Percentiles rank a stretch among this genome's conserved stretches.
phyloP scores from a whole-genome alignment of 2,113 vertebrate genomes.

The Passer domesticus region DNA sequence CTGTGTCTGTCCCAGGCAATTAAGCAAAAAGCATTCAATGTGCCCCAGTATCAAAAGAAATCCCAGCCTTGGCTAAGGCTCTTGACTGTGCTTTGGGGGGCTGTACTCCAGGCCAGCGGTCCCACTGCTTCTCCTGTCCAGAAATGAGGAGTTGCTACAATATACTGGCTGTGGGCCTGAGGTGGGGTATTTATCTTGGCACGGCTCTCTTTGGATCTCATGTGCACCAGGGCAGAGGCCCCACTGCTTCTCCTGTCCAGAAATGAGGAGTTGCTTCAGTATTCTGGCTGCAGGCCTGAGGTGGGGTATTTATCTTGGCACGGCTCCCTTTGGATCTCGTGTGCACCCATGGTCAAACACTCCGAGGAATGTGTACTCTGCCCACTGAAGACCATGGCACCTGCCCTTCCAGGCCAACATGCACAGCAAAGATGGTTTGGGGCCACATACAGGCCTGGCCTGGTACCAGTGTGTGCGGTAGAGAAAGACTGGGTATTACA shows the following conservation, averaged over 20 bases:
- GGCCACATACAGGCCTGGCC: neutral
- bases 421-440: neutral
- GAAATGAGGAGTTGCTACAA: neutral
- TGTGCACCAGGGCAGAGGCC: neutral
- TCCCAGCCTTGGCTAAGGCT: neutral
- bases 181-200: neutral
- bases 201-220: neutral
- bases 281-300: neutral
- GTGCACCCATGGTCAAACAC: neutral
- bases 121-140: neutral
- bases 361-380: neutral
- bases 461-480: neutral
- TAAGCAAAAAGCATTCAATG: neutral
- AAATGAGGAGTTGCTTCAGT: neutral
- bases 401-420: neutral
- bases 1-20: neutral
- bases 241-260: neutral
- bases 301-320: slow-evolving; percentile 2
- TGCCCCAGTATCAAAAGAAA: neutral
- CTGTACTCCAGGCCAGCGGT: neutral
- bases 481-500: neutral
- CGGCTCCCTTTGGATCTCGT: neutral
- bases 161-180: neutral
- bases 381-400: neutral
- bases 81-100: neutral